These are phyloP conservation scores for Synergus laeviventris DNA, from an alignment of 2,888 invertebrate genomes.

Conservation along the genomic window DNA sequence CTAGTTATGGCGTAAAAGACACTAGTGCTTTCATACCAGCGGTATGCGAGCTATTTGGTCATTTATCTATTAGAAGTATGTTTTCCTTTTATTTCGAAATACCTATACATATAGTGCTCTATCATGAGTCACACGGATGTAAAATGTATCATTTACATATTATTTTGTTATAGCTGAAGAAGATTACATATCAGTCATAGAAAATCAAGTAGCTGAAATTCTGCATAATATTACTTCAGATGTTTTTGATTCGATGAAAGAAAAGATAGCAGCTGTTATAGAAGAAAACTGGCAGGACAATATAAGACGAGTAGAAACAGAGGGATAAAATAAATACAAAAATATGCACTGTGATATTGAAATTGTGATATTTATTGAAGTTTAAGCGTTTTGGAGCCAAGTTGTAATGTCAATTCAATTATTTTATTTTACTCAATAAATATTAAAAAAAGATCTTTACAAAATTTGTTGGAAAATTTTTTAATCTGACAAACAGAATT, in stretches of 20 bases:
- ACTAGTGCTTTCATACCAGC: constrained; percentile 82
- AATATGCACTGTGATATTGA: no score
- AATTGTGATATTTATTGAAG: no score
- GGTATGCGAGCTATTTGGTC: constrained; percentile 87
- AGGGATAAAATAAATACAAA: no score
- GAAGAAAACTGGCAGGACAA: constrained; percentile 37
- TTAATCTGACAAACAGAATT: no score
- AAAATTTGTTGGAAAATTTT: no score
- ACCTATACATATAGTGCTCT: background rate
- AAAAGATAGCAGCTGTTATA: constrained; percentile 52
- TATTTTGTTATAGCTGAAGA: constrained; percentile 60
- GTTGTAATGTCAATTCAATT: no score
- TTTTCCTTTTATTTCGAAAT: constrained; percentile 8
- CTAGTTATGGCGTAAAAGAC: constrained; percentile 79
- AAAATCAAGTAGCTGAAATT: constrained; percentile 57
- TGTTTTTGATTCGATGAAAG: constrained; percentile 55
- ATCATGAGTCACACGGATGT: background rate
- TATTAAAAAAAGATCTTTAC: no score
- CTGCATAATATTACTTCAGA: constrained; percentile 57
- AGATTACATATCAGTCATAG: constrained; percentile 59
- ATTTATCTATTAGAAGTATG: constrained; percentile 83
- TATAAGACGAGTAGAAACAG: no score
- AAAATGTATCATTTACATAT: constrained; percentile 13
- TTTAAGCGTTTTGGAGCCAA: no score
- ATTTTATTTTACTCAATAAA: no score